These are phyloP conservation scores for Platygyra sinensis DNA, from an alignment of 64 coral and sea anemone genomes.

Conservation along the genomic window DNA sequence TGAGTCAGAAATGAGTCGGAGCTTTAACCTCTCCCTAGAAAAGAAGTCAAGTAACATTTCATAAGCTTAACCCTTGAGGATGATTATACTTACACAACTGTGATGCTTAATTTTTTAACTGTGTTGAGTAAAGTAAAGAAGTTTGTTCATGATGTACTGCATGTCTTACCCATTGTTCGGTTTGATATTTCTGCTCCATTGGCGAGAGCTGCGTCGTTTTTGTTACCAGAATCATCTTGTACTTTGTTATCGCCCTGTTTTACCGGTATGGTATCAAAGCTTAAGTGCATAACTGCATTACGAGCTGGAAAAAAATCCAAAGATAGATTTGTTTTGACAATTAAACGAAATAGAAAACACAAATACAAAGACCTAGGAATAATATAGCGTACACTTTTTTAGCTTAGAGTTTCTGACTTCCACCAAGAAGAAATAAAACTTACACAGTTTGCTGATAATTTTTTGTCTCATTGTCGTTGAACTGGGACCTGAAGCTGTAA, in stretches of 20 bases:
- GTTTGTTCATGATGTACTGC: too few species aligned
- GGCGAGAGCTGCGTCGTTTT: slow-evolving; percentile 71
- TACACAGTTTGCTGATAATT: slow-evolving; percentile 34
- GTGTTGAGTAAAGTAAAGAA: too few species aligned
- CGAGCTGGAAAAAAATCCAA: slow-evolving; percentile 23
- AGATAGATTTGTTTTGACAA: background rate
- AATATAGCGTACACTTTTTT: background rate
- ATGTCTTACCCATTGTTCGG: slow-evolving; percentile 66
- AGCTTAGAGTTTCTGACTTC: background rate
- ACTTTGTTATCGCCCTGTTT: slow-evolving; percentile 38
- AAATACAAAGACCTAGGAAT: too few species aligned
- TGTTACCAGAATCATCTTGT: slow-evolving; percentile 65
- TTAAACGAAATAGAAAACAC: too few species aligned
- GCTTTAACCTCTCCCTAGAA: too few species aligned
- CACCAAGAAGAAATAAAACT: background rate
- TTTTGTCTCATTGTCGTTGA: background rate
- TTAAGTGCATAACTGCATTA: slow-evolving; percentile 82
- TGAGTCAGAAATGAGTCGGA: too few species aligned
- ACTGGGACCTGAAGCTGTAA: background rate
- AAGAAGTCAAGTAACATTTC: background rate
- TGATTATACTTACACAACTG: too few species aligned
- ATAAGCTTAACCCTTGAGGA: too few species aligned
- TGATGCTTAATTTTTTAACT: too few species aligned
- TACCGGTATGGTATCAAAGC: slow-evolving; percentile 56
- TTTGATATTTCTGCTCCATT: slow-evolving; percentile 77